A percentile compares a stretch with the other conserved stretches of the same genome.
phyloP scores from a whole-genome alignment of 2,797 vertebrate species.

The Mus spretus region DNA sequence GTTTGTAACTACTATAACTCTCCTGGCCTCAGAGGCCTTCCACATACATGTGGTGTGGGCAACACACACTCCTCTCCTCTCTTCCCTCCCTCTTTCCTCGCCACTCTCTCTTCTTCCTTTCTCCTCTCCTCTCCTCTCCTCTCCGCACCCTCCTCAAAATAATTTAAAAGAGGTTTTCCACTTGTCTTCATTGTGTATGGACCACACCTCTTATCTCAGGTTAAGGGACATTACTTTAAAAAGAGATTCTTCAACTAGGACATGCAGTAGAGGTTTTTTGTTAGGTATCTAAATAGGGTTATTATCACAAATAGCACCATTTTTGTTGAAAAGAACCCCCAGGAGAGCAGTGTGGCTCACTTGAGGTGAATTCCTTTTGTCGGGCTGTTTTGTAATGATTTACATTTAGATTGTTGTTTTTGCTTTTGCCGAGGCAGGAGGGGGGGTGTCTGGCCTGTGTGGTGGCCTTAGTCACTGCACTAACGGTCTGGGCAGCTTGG shows the following conservation, averaged over 20 bases:
- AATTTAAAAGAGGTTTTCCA: neutral
- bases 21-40: neutral
- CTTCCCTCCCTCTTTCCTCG: accelerated
- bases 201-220: neutral
- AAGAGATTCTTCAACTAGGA: slow-evolving; percentile 32
- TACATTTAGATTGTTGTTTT: slow-evolving; percentile 88
- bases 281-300: slow-evolving; percentile 66
- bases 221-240: slow-evolving; percentile 1
- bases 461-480: slow-evolving; percentile 56
- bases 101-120: neutral
- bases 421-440: slow-evolving; percentile 68
- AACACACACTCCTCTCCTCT: neutral
- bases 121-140: too few relatives aligned
- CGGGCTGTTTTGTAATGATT: slow-evolving; percentile 81
- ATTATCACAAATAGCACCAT: slow-evolving; percentile 80
- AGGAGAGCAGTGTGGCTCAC: slow-evolving; percentile 28
- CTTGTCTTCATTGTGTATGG: neutral
- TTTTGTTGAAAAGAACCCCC: slow-evolving; percentile 66
- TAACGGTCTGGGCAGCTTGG: slow-evolving; percentile 66
- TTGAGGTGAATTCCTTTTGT: slow-evolving; percentile 69
- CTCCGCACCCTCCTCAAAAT: neutral
- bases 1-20: neutral
- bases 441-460: slow-evolving; percentile 35
- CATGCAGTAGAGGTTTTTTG: neutral
- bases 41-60: neutral